phyloP scores from a whole-genome alignment of 1,140 invertebrate genomes.

The Asbolus verrucosus region DNA sequence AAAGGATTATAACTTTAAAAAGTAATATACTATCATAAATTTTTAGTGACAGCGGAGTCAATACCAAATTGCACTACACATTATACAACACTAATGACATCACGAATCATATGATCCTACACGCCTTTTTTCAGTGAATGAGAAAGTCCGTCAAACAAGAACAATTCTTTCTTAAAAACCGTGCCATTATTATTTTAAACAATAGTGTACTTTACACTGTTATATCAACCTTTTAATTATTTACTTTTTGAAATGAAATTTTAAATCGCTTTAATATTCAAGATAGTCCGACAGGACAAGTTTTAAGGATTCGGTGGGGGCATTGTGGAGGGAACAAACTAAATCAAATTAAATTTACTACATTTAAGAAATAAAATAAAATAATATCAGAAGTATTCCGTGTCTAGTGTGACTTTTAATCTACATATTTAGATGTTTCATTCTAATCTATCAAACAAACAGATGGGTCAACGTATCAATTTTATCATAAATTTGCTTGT shows the following conservation, averaged over 20 bases:
- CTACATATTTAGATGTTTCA: slow-evolving; percentile 27
- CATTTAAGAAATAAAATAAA: slow-evolving; percentile 11
- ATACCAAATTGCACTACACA: not conserved
- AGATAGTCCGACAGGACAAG: not conserved
- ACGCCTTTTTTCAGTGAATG: slow-evolving; percentile 2
- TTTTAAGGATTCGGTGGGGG: slow-evolving; percentile 24
- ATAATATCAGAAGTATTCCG: slow-evolving; percentile 6
- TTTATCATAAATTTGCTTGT: too few relatives aligned
- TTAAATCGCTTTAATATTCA: too few relatives aligned
- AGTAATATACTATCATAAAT: slow-evolving; percentile 1
- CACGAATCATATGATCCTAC: slow-evolving; percentile 14
- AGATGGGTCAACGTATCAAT: not conserved
- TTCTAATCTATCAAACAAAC: slow-evolving; percentile 7
- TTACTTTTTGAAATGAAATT: too few relatives aligned
- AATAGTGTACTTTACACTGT: not conserved
- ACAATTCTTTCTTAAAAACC: not conserved
- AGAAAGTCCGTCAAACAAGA: slow-evolving; percentile 10
- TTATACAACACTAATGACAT: not conserved
- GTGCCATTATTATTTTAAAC: not conserved
- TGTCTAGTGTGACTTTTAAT: slow-evolving; percentile 27
- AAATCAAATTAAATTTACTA: slow-evolving; percentile 15
- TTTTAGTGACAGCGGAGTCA: not conserved
- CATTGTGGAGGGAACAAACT: slow-evolving; percentile 13
- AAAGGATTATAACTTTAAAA: slow-evolving; percentile 3
- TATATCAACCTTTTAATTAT: not conserved